Conservation (phyloP, 2,888 invertebrate species). For the Dasypolia templi region DNA sequence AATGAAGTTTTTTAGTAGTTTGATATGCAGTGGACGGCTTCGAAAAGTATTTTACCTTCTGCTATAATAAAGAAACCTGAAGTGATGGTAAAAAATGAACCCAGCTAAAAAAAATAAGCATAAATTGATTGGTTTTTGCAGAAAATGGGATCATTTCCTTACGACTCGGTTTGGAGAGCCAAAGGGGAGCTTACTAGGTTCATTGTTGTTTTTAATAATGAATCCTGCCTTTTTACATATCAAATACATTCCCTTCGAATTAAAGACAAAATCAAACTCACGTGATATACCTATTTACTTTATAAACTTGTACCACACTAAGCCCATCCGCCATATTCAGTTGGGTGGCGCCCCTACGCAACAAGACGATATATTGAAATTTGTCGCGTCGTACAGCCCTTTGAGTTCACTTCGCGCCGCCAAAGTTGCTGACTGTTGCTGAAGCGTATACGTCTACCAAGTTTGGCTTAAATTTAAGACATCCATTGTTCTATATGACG, state of each 20-base stretch:
- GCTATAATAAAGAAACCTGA: not conserved
- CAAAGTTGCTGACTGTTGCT: slow-evolving; percentile 75
- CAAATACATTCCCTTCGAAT: not conserved
- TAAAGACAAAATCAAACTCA: not conserved
- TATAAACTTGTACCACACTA: slow-evolving; percentile 66
- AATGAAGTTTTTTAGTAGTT: not conserved
- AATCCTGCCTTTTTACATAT: not conserved
- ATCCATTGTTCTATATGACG: slow-evolving; percentile 54
- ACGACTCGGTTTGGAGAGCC: not conserved
- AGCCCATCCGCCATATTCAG: slow-evolving; percentile 78
- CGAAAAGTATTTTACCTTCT: not conserved
- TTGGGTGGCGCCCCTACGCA: slow-evolving; percentile 76
- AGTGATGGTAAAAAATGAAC: not conserved
- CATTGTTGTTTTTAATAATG: not conserved
- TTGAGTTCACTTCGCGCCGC: slow-evolving; percentile 67
- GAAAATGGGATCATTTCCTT: not conserved
- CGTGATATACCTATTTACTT: slow-evolving; percentile 13
- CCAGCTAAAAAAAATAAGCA: rapidly evolving
- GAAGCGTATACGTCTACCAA: slow-evolving; percentile 54
- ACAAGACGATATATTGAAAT: slow-evolving; percentile 84
- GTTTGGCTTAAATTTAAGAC: slow-evolving; percentile 56
- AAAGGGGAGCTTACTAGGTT: slow-evolving; percentile 3
- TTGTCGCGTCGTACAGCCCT: slow-evolving; percentile 79
- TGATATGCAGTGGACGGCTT: not conserved
- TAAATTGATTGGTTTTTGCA: not conserved